Evolutionary conservation across 2,888 invertebrate genomes (phyloP), one percentile per base, ranked within the genome.

Genomic region (Arge pagana): DNA sequence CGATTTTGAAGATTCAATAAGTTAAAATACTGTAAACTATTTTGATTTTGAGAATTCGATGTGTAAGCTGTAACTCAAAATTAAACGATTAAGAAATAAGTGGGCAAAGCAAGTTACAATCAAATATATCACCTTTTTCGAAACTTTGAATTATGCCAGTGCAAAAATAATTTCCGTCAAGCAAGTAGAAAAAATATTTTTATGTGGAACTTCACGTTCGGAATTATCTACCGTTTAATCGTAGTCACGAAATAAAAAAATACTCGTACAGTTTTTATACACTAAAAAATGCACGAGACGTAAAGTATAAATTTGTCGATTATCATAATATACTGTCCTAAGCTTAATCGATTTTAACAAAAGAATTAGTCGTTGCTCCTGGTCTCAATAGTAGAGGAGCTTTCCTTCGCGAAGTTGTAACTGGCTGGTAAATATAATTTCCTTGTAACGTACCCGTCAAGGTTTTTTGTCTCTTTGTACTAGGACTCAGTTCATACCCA

Each of bases 351-450:
- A 74, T 71, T 55, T 74, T 74, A 37, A 72, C 66, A 48, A 72
- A 72, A 30, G 72, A 66, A 6, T 64, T 67, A 8, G 58, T 62
- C 5, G 62, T 60, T 1, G 70, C 56, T 1, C 64, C 63, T 0
- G 73, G 61, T 53, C 74, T 68, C 7, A 74, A 50, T 13, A 72
- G 61, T 3, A 75, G 45, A 18, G 76, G 73, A 30, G 71, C 63
- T 71, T 75, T 75, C 66, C 72, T 72, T 48, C 74, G 67, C 19
- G 74, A 65, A 19, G 72, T 67, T 10, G 71, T 57, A 2, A 74
- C 70, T 7, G 71, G 67, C 50, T 75, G 74, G 57, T 74, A 75
- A 3, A 75, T 66, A 35, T 74, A 76, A 53, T 75, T 72, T 11
- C 68, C 70, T 54, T 71, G 72, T 37, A 74, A 60, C 10, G 72